Evolutionary conservation across 2,888 invertebrate genomes (phyloP).

Genomic region (Deilephila porcellus): DNA sequence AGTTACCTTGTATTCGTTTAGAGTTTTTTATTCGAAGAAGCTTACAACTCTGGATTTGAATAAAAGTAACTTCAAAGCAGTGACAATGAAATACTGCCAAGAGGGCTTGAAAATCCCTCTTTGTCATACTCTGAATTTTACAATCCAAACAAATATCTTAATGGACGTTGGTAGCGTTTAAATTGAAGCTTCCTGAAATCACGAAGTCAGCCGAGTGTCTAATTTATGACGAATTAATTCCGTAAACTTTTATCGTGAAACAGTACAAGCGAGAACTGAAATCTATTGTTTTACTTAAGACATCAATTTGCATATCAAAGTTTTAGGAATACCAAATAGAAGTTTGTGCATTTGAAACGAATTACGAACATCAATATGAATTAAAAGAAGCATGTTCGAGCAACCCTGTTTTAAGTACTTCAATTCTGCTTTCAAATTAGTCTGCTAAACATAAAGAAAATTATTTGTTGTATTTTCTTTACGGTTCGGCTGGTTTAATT

Average conservation of each 20-base stretch:
- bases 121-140: neutral
- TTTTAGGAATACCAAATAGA: constrained; percentile 68
- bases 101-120: neutral
- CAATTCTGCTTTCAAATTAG: constrained; percentile 4
- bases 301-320: constrained; percentile 76
- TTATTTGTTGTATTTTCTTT: constrained; percentile 30
- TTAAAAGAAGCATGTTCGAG: constrained; percentile 62
- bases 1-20: too few relatives aligned
- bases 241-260: constrained; percentile 47
- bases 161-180: neutral
- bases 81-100: too few relatives aligned
- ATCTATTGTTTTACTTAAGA: constrained; percentile 76
- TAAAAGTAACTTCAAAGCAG: too few relatives aligned
- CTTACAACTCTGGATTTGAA: too few relatives aligned
- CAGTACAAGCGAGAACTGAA: constrained; percentile 51
- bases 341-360: constrained; percentile 79
- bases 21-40: too few relatives aligned
- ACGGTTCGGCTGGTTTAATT: constrained; percentile 29
- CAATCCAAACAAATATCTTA: neutral
- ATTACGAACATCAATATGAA: constrained; percentile 69
- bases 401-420: constrained; percentile 30
- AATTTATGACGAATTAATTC: constrained; percentile 51
- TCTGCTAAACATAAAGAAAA: constrained; percentile 27
- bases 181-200: neutral
- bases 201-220: constrained; percentile 31